phyloP scores from a whole-genome alignment of 2,797 vertebrate genomes.

The Phrynocephalus forsythii region DNA sequence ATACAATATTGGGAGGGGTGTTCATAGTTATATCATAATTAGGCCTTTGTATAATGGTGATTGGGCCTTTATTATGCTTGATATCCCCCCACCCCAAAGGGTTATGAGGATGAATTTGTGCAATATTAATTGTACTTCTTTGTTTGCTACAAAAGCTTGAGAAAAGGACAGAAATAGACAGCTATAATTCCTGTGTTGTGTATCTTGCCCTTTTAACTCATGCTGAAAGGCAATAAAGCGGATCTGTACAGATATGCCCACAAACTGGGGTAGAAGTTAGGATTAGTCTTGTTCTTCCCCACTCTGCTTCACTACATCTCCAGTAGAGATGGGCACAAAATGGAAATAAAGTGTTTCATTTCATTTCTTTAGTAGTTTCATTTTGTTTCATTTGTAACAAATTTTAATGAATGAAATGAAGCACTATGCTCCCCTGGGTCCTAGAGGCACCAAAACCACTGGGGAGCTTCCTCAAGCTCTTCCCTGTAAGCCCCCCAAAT shows the following conservation, averaged over 20 bases:
- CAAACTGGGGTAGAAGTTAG: neutral
- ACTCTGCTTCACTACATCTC: too few species aligned
- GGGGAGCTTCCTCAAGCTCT: too few species aligned
- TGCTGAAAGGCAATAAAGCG: neutral
- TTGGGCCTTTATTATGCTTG: neutral
- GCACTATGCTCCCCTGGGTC: too few species aligned
- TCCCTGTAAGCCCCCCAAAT: too few species aligned
- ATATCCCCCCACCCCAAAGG: neutral
- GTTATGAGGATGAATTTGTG: neutral
- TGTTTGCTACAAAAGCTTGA: neutral
- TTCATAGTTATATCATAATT: neutral
- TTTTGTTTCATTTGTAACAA: too few species aligned
- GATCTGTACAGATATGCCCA: neutral
- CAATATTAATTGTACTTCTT: too few species aligned
- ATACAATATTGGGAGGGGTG: neutral
- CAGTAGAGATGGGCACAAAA: too few species aligned
- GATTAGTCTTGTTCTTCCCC: neutral
- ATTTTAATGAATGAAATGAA: too few species aligned
- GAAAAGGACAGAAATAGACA: neutral
- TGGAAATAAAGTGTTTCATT: too few species aligned
- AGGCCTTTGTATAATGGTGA: neutral
- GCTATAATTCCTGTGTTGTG: neutral
- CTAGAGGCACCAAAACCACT: too few species aligned
- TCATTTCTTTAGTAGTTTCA: too few species aligned
- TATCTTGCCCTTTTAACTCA: neutral